Evolutionary conservation across 1,140 invertebrate species (phyloP), one percentile per base, ranked within the genome.

Genomic region (Eciton burchellii): DNA sequence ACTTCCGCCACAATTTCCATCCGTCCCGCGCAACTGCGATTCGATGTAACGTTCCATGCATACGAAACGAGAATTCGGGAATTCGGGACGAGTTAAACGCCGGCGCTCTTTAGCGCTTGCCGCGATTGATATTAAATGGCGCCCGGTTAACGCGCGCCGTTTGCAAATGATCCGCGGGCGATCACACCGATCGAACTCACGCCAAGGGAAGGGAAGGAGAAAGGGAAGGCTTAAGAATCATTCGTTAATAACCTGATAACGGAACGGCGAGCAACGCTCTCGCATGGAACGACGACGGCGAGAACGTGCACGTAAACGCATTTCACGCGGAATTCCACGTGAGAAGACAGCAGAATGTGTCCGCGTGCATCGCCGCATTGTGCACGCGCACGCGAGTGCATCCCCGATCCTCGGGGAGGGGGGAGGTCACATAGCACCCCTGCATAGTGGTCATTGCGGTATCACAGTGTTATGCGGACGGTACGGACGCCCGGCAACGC

Each of bases 381-480:
- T 35, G 6, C 86, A 84, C 63, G 86, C 82, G 86, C 82, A 76
- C 71, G 59, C 81, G 82, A 87, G 82, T 86, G 84, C 85, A 91
- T 89, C 89, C 35, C 82, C 49, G 63, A 26, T 86, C 54, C 63
- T 84, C 84, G 85, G 49, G 72, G 81, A 76, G 71, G 74, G 83
- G 76, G 86, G 86, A 84, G 85, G 79, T 89, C 85, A 73, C 91
- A 91, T 91, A 91, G 85, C 84, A 62, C 84, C 71, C 84, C 83
- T 87, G 90, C 91, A 91, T 91, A 89, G 87, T 89, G 90, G 91
- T 88, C 88, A 90, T 91, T 89, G 91, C 73, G 89, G 90, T 90
- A 73, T 24, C 73, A 82, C 88, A 84, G 87, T 90, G 89, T 86
- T 90, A 91, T 91, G 91, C 87, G 84, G 84, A 29, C 49, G 70